Evolutionary conservation across 2,113 vertebrate genomes (phyloP).

Genomic region (Lichenostomus cassidix): DNA sequence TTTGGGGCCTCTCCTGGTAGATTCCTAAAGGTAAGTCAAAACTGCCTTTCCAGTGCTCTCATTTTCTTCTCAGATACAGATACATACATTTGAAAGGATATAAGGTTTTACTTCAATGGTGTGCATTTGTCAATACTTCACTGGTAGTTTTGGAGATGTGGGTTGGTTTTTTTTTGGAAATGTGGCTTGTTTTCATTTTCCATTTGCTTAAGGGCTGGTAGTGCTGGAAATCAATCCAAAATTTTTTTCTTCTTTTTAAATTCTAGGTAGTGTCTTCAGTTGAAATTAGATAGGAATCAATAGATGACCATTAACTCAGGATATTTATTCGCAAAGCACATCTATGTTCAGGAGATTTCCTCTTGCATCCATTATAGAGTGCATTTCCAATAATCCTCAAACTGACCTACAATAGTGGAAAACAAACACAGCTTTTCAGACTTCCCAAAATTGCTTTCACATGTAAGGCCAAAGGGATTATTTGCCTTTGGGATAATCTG

Average conservation of each 20-base stretch:
- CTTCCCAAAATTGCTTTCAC: neutral
- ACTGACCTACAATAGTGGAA: neutral
- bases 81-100: neutral
- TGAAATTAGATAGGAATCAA: neutral
- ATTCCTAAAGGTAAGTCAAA: neutral
- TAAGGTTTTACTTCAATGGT: neutral
- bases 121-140: accelerated
- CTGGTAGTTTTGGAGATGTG: neutral
- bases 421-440: neutral
- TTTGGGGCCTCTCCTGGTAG: neutral
- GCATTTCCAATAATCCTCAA: neutral
- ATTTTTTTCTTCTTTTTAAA: neutral
- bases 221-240: neutral
- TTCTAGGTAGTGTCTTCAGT: neutral
- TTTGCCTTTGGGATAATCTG: neutral
- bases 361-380: neutral
- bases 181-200: neutral
- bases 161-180: accelerated
- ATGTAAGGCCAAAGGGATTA: neutral
- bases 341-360: neutral
- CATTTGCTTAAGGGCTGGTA: neutral
- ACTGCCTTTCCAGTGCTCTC: neutral
- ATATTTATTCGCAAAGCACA: neutral
- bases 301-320: neutral
- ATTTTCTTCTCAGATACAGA: neutral